Conservation (phyloP, 2,797 vertebrate species). For the Podarcis siculus region DNA sequence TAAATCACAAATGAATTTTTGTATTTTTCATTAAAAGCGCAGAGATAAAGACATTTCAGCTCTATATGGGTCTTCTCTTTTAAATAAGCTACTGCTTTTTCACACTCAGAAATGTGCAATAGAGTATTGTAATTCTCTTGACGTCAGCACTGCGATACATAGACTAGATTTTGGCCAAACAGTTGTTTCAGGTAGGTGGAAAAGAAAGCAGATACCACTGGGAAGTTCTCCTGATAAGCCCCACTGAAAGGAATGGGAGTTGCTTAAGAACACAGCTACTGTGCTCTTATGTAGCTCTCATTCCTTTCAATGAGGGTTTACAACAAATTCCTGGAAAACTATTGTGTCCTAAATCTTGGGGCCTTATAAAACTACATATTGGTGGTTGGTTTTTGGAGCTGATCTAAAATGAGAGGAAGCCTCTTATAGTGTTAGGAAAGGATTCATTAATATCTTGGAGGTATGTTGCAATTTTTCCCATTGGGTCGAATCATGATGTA, state of each 20-base stretch:
- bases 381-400: constrained; percentile 19
- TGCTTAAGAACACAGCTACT: background rate
- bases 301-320: background rate
- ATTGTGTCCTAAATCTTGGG: background rate
- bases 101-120: background rate
- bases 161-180: background rate
- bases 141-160: background rate
- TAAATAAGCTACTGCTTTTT: constrained; percentile 25
- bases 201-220: background rate
- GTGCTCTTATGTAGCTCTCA: background rate
- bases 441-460: constrained; percentile 34
- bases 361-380: background rate
- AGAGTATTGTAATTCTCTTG: constrained; percentile 1
- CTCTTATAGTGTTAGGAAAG: constrained; percentile 12
- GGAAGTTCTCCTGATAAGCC: background rate
- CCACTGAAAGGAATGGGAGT: background rate
- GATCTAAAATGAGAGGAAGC: constrained; percentile 4
- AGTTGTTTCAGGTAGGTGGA: background rate
- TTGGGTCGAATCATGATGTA: constrained; percentile 46
- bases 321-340: background rate
- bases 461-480: constrained; percentile 27
- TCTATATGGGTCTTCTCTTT: background rate
- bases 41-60: constrained; percentile 12
- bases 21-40: constrained; percentile 48
- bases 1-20: constrained; percentile 7